phyloP scores from a whole-genome alignment of 2,888 invertebrate genomes.

The Agrochola litura region DNA sequence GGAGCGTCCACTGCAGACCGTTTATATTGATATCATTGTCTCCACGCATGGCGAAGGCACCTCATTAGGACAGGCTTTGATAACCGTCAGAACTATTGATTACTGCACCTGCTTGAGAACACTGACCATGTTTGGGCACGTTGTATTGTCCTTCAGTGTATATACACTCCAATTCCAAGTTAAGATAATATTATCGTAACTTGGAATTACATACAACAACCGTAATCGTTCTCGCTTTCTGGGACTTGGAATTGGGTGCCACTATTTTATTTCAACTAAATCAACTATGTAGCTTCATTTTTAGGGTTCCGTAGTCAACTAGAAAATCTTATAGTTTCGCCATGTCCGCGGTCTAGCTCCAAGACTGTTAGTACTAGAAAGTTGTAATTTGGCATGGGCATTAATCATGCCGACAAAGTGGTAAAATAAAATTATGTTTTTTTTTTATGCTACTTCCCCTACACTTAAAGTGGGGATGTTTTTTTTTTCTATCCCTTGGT shows the following conservation, averaged over 20 bases:
- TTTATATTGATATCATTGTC: not conserved
- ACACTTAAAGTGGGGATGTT: too few relatives aligned
- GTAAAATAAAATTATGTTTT: too few relatives aligned
- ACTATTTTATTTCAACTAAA: not conserved
- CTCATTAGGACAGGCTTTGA: slow-evolving; percentile 13
- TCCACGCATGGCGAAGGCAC: not conserved
- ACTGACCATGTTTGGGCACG: not conserved
- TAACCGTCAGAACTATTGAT: not conserved
- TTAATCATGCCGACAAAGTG: too few relatives aligned
- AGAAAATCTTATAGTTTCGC: too few relatives aligned
- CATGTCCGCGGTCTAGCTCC: too few relatives aligned
- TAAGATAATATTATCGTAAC: not conserved
- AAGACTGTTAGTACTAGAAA: too few relatives aligned
- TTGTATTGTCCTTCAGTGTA: not conserved
- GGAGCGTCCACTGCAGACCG: not conserved
- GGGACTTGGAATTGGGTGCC: not conserved
- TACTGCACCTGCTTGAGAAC: not conserved
- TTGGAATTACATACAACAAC: not conserved
- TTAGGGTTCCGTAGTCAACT: too few relatives aligned
- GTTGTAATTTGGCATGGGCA: too few relatives aligned
- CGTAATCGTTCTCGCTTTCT: not conserved
- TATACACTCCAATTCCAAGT: too few relatives aligned
- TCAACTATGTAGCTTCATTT: too few relatives aligned
- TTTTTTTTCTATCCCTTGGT: too few relatives aligned
- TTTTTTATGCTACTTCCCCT: too few relatives aligned